Conservation (phyloP, 1,140 invertebrate species). For the Plectus sambesii region DNA sequence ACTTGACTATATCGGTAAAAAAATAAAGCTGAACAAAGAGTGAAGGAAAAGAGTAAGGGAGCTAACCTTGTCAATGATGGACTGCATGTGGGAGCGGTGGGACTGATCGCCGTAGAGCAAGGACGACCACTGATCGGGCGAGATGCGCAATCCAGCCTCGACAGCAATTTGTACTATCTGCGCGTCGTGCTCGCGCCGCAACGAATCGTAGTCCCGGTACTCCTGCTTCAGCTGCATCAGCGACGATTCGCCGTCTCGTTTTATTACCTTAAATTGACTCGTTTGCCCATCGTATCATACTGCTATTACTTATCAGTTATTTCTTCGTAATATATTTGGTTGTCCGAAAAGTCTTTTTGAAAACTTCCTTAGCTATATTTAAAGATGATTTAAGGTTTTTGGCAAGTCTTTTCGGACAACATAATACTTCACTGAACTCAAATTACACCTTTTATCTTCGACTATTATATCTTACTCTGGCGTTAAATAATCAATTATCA, state of each 20-base stretch:
- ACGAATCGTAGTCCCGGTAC: constrained; percentile 80
- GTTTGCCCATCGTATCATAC: no score
- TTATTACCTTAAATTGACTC: constrained; percentile 79
- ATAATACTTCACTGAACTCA: no score
- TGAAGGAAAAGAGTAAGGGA: constrained; percentile 75
- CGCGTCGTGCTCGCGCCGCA: constrained; percentile 89
- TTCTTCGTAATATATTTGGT: no score
- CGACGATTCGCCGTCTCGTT: constrained; percentile 90
- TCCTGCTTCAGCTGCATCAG: constrained; percentile 97
- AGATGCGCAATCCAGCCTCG: constrained; percentile 86
- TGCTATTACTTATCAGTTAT: no score
- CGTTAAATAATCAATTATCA: no score
- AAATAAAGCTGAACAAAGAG: no score
- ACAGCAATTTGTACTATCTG: constrained; percentile 95
- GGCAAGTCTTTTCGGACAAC: no score
- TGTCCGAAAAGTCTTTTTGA: no score
- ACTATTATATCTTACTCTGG: no score
- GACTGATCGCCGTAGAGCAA: constrained; percentile 83
- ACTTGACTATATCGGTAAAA: constrained; percentile 4
- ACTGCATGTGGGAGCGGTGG: constrained; percentile 97
- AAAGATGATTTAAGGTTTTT: no score
- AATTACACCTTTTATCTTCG: no score
- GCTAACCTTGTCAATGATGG: constrained; percentile 70
- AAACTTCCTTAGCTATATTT: no score
- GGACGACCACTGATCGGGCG: constrained; percentile 95